phyloP scores from a whole-genome alignment of 1,140 invertebrate species.

The Plutomurus gul region DNA sequence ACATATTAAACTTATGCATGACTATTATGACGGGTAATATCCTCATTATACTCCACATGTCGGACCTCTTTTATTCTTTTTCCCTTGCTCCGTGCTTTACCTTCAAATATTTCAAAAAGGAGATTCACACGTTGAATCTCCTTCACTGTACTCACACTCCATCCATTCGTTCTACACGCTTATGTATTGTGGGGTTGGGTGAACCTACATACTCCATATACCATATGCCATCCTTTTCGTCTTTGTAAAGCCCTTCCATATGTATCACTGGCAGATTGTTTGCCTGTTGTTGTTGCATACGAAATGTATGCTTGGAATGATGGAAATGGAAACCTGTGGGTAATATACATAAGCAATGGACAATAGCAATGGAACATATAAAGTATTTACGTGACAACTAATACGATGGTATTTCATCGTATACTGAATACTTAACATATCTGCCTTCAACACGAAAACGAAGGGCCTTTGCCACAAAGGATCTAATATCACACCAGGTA shows the following conservation, averaged over 20 bases:
- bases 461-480: constrained; percentile 10
- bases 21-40: constrained; percentile 48
- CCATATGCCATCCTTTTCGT: constrained; percentile 30
- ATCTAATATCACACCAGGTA: constrained; percentile 6
- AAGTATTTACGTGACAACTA: too few species aligned
- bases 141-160: too few species aligned
- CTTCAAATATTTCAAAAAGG: constrained; percentile 10
- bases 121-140: too few species aligned
- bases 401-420: too few species aligned
- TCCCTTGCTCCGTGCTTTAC: background rate
- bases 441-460: background rate
- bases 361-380: too few species aligned
- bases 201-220: background rate
- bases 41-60: constrained; percentile 47
- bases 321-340: constrained; percentile 34
- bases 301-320: background rate
- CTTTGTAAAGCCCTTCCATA: constrained; percentile 9
- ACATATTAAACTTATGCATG: background rate
- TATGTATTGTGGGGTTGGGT: background rate
- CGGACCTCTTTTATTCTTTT: constrained; percentile 31
- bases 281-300: constrained; percentile 15
- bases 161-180: background rate
- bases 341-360: background rate
- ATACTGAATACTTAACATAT: too few species aligned
- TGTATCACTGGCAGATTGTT: constrained; percentile 21